These are phyloP conservation scores for Vulpes vulpes DNA, from an alignment of 2,113 vertebrate genomes.

Conservation along the genomic window DNA sequence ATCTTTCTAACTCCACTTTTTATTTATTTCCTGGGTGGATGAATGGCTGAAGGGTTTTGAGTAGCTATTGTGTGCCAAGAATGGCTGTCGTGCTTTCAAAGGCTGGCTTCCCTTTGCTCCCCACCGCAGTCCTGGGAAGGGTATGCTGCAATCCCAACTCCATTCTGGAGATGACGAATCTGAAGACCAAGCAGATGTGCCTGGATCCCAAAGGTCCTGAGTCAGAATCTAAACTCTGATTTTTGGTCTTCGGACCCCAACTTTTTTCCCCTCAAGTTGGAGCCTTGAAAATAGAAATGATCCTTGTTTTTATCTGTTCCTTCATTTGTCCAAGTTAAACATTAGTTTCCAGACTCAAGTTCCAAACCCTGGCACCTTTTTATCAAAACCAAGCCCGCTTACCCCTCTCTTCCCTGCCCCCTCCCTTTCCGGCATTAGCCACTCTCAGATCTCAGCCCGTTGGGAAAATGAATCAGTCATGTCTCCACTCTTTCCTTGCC, in stretches of 20 bases:
- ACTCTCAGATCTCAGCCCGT: background rate
- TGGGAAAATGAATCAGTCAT: background rate
- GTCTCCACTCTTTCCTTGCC: background rate
- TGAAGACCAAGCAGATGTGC: background rate
- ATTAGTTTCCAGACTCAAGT: background rate
- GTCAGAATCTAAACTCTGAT: background rate
- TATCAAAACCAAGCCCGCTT: background rate
- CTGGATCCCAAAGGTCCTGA: background rate
- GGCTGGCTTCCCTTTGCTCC: background rate
- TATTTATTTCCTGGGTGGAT: background rate
- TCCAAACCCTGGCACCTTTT: background rate
- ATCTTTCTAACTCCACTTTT: background rate
- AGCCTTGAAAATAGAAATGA: conserved; percentile 22
- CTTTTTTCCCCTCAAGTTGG: background rate
- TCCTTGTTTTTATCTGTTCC: background rate
- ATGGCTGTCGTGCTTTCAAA: background rate
- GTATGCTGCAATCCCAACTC: background rate
- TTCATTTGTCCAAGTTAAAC: conserved; percentile 44
- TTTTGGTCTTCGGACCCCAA: background rate
- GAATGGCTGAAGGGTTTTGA: background rate
- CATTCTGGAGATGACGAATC: background rate
- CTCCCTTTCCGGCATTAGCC: background rate
- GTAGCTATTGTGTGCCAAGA: background rate
- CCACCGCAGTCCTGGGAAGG: background rate
- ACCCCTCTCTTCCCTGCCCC: background rate